These are phyloP conservation scores for Sebastes umbrosus DNA, from an alignment of 2,797 vertebrate genomes.

Conservation along the genomic window DNA sequence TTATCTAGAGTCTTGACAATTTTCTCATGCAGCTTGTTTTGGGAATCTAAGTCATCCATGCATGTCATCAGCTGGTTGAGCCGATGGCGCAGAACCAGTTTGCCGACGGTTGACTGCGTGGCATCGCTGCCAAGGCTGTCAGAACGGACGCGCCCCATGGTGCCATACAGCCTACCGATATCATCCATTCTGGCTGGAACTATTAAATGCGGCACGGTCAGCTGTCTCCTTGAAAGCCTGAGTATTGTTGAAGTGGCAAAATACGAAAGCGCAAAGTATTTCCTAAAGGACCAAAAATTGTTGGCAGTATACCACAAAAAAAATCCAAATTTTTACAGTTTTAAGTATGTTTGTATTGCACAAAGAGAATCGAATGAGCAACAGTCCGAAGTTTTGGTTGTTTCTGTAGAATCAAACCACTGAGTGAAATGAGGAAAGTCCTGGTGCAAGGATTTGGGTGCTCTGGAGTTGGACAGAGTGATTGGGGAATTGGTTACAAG, in stretches of 20 bases:
- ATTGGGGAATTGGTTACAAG: slow-evolving; percentile 43
- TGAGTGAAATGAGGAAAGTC: slow-evolving; percentile 16
- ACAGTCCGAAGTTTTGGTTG: neutral
- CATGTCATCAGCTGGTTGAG: slow-evolving; percentile 81
- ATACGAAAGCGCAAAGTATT: neutral
- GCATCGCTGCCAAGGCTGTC: slow-evolving; percentile 71
- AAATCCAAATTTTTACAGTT: neutral
- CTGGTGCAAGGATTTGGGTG: neutral
- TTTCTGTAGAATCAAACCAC: slow-evolving; percentile 7
- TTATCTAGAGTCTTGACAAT: slow-evolving; percentile 80
- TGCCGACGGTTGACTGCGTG: slow-evolving; percentile 68
- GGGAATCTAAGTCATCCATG: slow-evolving; percentile 78
- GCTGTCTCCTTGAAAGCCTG: neutral
- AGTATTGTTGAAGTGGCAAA: neutral
- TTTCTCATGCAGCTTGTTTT: slow-evolving; percentile 74
- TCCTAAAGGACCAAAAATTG: neutral
- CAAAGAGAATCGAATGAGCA: neutral
- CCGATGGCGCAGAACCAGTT: slow-evolving; percentile 76
- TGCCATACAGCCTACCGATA: slow-evolving; percentile 37
- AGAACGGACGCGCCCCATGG: slow-evolving; percentile 56
- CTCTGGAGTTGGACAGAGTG: neutral
- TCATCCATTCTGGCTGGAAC: slow-evolving; percentile 62
- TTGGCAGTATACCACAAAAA: neutral
- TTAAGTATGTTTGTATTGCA: neutral
- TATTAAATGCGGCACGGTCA: neutral